phyloP scores from a whole-genome alignment of 2,888 invertebrate genomes.

The Ditylenchus weischeri region DNA sequence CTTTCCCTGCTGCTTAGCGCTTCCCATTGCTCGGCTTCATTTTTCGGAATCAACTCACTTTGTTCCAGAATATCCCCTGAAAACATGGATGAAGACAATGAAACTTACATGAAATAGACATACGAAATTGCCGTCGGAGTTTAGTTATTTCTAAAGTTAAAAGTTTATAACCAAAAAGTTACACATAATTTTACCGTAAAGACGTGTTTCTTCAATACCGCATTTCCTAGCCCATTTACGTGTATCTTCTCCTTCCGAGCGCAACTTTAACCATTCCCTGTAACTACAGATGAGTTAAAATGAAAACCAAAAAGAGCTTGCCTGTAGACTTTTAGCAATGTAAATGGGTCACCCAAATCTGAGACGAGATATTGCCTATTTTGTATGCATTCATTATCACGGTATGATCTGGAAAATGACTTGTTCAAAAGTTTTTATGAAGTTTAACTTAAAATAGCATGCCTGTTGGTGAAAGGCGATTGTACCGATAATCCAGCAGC shows the following conservation, averaged over 20 bases:
- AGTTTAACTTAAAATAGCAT: neutral
- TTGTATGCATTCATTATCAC: slow-evolving; percentile 66
- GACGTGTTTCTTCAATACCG: slow-evolving; percentile 90
- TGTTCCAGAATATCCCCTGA: slow-evolving; percentile 49
- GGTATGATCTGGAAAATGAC: slow-evolving; percentile 66
- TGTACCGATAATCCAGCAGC: slow-evolving; percentile 89
- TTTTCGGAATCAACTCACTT: slow-evolving; percentile 47
- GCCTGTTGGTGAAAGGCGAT: slow-evolving; percentile 80
- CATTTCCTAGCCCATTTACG: slow-evolving; percentile 82
- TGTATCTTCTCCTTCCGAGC: slow-evolving; percentile 55
- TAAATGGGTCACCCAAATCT: slow-evolving; percentile 91
- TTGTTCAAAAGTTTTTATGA: neutral
- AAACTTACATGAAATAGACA: neutral
- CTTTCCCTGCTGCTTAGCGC: slow-evolving; percentile 46
- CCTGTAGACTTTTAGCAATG: slow-evolving; percentile 73
- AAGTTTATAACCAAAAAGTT: too few relatives aligned
- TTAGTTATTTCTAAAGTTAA: slow-evolving; percentile 76
- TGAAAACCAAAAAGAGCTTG: neutral
- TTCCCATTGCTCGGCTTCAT: slow-evolving; percentile 37
- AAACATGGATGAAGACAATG: slow-evolving; percentile 67
- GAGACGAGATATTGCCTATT: slow-evolving; percentile 70
- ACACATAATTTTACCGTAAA: slow-evolving; percentile 66
- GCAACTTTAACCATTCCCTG: slow-evolving; percentile 58
- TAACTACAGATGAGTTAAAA: slow-evolving; percentile 7
- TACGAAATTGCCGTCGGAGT: slow-evolving; percentile 64